Evolutionary conservation across 2,797 vertebrate genomes (phyloP).

Genomic region (Knipowitschia caucasica): DNA sequence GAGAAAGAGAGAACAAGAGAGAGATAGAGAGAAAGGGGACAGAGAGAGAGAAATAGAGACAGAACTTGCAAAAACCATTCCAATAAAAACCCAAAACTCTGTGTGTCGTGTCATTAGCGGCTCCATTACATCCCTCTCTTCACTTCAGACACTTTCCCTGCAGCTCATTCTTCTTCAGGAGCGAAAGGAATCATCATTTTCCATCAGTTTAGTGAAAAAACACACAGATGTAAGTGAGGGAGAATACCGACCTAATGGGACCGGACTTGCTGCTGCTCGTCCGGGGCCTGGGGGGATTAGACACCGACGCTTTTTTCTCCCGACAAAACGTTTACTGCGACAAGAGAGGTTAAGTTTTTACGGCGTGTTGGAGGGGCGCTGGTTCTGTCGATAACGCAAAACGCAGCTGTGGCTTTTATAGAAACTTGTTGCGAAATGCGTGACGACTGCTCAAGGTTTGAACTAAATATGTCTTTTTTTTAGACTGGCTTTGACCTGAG

Average conservation of each 20-base stretch:
- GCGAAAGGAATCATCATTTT: constrained; percentile 49
- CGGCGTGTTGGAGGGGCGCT: neutral
- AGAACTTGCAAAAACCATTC: constrained; percentile 25
- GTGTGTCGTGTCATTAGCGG: constrained; percentile 18
- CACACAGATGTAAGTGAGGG: constrained; percentile 30
- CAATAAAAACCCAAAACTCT: constrained; percentile 14
- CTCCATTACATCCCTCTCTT: constrained; percentile 6
- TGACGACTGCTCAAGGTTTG: neutral
- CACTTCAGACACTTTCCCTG: constrained; percentile 13
- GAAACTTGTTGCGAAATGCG: neutral
- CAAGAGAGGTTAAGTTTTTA: constrained; percentile 19
- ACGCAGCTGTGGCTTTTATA: neutral
- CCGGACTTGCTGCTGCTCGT: constrained; percentile 57
- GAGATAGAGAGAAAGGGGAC: too few species aligned
- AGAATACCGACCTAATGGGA: constrained; percentile 50
- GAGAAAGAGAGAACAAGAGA: too few species aligned
- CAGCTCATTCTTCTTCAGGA: constrained; percentile 24
- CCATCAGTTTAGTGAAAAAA: constrained; percentile 29
- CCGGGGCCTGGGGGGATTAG: constrained; percentile 44
- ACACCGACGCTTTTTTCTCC: constrained; percentile 18
- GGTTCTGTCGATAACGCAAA: neutral
- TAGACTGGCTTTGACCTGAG: neutral
- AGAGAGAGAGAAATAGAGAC: too few species aligned
- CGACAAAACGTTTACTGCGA: constrained; percentile 15
- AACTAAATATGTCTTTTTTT: neutral